Base-by-base conservation (phyloP, 2,113 vertebrate genomes). In the human (Homo sapiens) region DNA sequence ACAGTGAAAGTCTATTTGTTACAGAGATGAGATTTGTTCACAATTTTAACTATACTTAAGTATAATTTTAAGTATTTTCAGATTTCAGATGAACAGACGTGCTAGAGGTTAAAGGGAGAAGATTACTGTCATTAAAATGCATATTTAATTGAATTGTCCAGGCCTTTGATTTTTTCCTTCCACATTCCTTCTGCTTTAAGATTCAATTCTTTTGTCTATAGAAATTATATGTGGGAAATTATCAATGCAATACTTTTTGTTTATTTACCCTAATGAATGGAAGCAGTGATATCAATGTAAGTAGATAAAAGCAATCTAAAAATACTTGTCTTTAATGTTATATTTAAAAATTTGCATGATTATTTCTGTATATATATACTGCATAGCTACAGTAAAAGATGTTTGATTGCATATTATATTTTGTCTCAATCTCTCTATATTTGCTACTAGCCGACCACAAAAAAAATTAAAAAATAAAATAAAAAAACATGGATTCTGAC, bases 41-140 rank as follows among this genome's bases (percentile, higher is more conserved):
- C 72, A 4, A 6, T 88, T 97, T 98, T 95, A 97, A 96, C 94
- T 96, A 82, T 50, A 94, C 93, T 25, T 94, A 97, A 92, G 45
- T 76, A 68, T 3, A 80, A 96, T 64, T 92, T 95, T 75, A 20
- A 82, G 95, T 40, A 45, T 82, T 75, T 40, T 93, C 8, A 97
- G 90, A 97, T 93, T 72, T 84, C 84, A 59, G 20, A 27, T 93
- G 75, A 84, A 75, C 86, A 97, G 18, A 22, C 96, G 48, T 75
- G 0, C 75, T 68, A 85, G 6, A 96, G 13, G 2, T 93, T 83
- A 87, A 22, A 75, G 57, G 10, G 52, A 9, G 97, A n/a, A 76
- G 38, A 82, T n/a, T 64, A 73, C 55, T 85, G 1, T 68, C 25
- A 73, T 97, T 92, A 75, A 96, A 72, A 88, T 52, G 3, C 40